phyloP scores from a whole-genome alignment of 2,113 vertebrate genomes.

The Planiliza haematocheilus region DNA sequence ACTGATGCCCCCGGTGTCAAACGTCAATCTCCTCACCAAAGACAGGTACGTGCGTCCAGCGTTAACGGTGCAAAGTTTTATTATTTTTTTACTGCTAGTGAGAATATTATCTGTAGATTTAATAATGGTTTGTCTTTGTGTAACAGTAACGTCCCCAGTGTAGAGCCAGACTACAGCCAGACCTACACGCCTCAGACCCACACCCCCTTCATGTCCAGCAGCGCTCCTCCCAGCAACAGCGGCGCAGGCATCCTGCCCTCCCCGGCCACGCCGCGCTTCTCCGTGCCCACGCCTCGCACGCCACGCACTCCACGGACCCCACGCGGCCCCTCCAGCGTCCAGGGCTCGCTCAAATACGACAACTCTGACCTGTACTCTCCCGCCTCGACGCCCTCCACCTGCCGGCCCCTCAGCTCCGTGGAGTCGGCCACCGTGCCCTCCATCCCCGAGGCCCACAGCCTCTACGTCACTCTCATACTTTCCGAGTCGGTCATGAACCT shows the following conservation, averaged over 20 bases:
- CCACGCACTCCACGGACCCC: conserved; percentile 96
- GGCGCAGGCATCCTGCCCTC: conserved; percentile 95
- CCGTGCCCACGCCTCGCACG: conserved; percentile 93
- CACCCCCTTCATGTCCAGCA: conserved; percentile 93
- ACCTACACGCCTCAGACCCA: conserved; percentile 97
- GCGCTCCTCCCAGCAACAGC: conserved; percentile 95
- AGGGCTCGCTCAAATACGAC: conserved; percentile 97
- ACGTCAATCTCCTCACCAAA: conserved; percentile 92
- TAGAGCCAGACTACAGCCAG: conserved; percentile 95
- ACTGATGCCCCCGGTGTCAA: conserved; percentile 89
- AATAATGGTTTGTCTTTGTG: conserved; percentile 12
- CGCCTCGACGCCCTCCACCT: conserved; percentile 96
- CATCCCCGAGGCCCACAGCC: conserved; percentile 97
- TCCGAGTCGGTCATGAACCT: conserved; percentile 99
- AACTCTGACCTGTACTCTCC: conserved; percentile 98
- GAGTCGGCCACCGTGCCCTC: conserved; percentile 96
- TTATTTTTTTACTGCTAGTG: not conserved
- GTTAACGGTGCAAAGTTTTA: not conserved
- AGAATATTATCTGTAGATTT: not conserved
- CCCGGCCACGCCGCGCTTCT: conserved; percentile 95
- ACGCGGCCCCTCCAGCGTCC: conserved; percentile 94
- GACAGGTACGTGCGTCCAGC: conserved; percentile 85
- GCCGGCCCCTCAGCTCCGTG: conserved; percentile 95
- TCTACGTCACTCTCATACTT: conserved; percentile 98
- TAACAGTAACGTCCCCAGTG: conserved; percentile 85